phyloP scores from a whole-genome alignment of 2,888 invertebrate genomes.

The Parnassius orleans region DNA sequence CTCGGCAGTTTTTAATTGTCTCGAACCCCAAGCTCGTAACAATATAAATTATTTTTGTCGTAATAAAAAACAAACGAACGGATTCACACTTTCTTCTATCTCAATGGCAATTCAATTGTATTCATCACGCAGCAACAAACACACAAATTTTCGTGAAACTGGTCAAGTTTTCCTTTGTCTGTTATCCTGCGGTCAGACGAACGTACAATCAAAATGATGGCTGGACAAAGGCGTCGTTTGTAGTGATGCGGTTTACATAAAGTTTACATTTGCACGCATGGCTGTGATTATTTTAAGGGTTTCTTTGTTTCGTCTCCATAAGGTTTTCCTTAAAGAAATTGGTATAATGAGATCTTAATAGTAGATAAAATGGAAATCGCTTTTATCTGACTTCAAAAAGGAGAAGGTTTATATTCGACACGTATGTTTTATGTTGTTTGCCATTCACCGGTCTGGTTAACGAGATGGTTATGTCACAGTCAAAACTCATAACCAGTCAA shows the following conservation, averaged over 20 bases:
- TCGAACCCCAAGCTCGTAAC: no score
- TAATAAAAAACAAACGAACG: constrained; percentile 5
- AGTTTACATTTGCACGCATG: constrained; percentile 53
- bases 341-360: not conserved
- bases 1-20: no score
- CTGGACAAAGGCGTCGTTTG: constrained; percentile 38
- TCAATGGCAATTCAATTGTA: constrained; percentile 14
- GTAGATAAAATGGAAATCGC: no score
- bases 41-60: constrained; percentile 56
- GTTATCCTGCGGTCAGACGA: constrained; percentile 19
- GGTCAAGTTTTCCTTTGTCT: constrained; percentile 35
- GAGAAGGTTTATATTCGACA: no score
- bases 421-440: no score
- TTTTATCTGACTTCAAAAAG: no score
- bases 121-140: constrained; percentile 12
- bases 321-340: not conserved
- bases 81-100: not conserved
- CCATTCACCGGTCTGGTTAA: no score
- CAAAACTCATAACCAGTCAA: no score
- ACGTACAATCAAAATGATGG: constrained; percentile 38
- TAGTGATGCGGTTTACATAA: constrained; percentile 56
- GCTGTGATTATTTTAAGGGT: constrained; percentile 66
- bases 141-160: constrained; percentile 5
- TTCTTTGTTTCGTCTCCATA: constrained; percentile 31
- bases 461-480: no score